phyloP scores from a whole-genome alignment of 1,140 invertebrate species.

The Kradibia gibbosae region DNA sequence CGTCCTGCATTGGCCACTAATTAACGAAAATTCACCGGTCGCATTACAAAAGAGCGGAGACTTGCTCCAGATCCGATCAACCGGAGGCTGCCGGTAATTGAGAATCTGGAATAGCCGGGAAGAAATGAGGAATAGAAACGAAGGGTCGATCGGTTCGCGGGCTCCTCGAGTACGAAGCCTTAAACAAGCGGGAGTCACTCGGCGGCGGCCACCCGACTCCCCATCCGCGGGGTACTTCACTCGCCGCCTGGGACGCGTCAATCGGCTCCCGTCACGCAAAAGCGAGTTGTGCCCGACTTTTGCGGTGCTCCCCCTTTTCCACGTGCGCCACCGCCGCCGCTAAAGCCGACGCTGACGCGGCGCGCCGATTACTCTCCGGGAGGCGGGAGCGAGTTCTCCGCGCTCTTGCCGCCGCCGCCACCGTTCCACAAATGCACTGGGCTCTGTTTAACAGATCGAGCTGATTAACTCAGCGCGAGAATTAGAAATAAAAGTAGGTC shows the following conservation, averaged over 20 bases:
- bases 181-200: no score
- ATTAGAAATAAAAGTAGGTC: slow-evolving; percentile 13
- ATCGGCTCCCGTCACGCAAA: neutral
- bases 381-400: neutral
- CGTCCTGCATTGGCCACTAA: neutral
- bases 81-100: slow-evolving; percentile 60
- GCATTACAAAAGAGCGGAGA: neutral
- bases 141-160: slow-evolving; percentile 54
- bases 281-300: neutral
- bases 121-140: slow-evolving; percentile 70
- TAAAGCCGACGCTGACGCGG: slow-evolving; percentile 63
- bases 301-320: neutral
- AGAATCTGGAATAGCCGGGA: slow-evolving; percentile 61
- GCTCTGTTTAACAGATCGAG: neutral
- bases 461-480: neutral
- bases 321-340: slow-evolving; percentile 15
- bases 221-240: no score
- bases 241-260: neutral
- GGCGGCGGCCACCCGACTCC: no score
- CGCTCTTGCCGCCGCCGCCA: neutral
- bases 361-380: slow-evolving; percentile 50
- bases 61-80: neutral
- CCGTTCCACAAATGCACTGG: neutral
- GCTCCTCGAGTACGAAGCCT: no score
- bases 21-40: slow-evolving; percentile 38